Percentiles rank a stretch among this genome's conserved stretches.
Conservation (phyloP, 2,888 invertebrate species). For the Luperina testacea region DNA sequence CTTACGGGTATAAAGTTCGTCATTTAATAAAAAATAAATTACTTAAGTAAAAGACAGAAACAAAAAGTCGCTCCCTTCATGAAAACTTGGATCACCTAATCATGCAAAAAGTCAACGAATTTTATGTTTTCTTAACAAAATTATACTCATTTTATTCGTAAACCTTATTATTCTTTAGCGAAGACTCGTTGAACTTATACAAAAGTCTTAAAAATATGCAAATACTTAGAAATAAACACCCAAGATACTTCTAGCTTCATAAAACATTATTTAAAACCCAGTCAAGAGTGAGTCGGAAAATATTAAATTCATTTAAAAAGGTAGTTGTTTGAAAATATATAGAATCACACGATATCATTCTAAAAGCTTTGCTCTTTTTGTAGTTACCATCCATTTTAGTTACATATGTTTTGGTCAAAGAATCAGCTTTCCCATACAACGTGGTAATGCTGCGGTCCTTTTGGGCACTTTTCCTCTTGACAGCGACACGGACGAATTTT, state of each 20-base stretch:
- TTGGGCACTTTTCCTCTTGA: not conserved
- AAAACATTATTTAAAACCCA: not conserved
- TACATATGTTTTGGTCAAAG: not conserved
- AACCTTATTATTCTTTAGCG: conserved; percentile 27
- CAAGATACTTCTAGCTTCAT: not conserved
- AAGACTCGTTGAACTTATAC: conserved; percentile 21
- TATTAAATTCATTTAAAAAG: too few species aligned
- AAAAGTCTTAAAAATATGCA: conserved; percentile 21
- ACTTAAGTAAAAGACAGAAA: not conserved
- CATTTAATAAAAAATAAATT: not conserved
- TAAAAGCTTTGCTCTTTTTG: not conserved
- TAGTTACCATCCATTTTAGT: not conserved
- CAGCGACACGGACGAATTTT: too few species aligned
- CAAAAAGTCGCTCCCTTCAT: not conserved
- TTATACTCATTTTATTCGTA: conserved; percentile 1
- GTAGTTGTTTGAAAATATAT: not conserved
- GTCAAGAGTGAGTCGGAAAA: not conserved
- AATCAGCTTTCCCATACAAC: not conserved
- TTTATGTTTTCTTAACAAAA: conserved; percentile 14
- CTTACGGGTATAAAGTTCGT: not conserved
- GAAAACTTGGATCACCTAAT: not conserved
- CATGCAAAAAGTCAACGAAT: conserved; percentile 14
- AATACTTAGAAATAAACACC: conserved; percentile 16
- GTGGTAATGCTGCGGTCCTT: not conserved
- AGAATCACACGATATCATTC: not conserved